Conservation (phyloP, 2,113 vertebrate species). For the Telmatochromis sp. region DNA sequence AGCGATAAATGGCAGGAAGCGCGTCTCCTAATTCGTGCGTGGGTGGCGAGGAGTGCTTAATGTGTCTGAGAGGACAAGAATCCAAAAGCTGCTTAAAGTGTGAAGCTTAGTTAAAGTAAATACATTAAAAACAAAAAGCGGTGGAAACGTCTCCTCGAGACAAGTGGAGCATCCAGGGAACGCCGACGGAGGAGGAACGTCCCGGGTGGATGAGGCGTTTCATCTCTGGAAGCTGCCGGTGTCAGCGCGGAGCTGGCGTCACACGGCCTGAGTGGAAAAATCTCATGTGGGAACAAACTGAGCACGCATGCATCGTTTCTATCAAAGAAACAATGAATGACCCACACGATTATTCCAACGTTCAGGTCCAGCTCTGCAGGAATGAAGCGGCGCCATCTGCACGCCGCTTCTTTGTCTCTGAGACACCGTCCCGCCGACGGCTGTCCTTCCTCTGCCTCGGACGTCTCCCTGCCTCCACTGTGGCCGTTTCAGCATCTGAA, state of each 20-base stretch:
- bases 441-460: background rate
- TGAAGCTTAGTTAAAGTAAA: background rate
- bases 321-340: background rate
- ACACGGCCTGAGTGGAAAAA: background rate
- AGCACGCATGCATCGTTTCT: rapidly evolving
- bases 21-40: background rate
- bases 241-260: rapidly evolving
- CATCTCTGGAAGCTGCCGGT: background rate
- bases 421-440: background rate
- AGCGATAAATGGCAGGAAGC: background rate
- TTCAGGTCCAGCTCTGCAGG: background rate
- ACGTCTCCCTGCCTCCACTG: background rate
- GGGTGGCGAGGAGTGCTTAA: background rate
- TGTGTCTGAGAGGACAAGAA: background rate
- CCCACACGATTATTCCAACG: background rate
- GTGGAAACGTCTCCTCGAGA: background rate
- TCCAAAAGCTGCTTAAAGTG: background rate
- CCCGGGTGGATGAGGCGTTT: background rate
- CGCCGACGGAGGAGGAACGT: background rate
- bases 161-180: background rate
- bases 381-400: background rate
- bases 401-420: background rate
- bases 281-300: background rate
- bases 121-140: background rate
- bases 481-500: background rate